Evolutionary conservation across 1,140 invertebrate species (phyloP).

Genomic region (Zaprionus tsacasi): DNA sequence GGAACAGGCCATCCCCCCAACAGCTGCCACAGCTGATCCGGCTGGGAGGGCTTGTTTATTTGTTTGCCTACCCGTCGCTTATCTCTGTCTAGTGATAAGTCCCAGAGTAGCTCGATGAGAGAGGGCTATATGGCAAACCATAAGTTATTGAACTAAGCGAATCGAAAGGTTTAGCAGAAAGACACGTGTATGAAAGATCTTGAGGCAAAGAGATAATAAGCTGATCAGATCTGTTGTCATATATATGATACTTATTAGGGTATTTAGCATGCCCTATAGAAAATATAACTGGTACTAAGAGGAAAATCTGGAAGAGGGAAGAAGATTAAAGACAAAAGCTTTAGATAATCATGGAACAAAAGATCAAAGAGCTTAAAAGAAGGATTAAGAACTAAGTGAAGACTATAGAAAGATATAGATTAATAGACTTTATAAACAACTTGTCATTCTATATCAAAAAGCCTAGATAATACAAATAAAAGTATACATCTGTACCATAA

Average conservation of each 20-base stretch:
- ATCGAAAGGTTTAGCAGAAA: not conserved
- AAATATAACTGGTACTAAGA: too few species aligned
- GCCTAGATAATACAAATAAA: not conserved
- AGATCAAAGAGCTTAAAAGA: not conserved
- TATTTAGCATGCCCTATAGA: too few species aligned
- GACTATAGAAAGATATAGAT: too few species aligned
- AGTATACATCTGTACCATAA: not conserved
- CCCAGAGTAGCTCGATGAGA: not conserved
- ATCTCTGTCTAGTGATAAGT: slow-evolving; percentile 31
- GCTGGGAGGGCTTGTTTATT: slow-evolving; percentile 31
- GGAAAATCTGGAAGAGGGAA: too few species aligned
- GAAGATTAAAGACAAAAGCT: not conserved
- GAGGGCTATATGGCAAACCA: too few species aligned
- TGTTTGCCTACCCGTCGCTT: slow-evolving; percentile 11
- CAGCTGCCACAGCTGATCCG: slow-evolving; percentile 30
- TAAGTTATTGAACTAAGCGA: not conserved
- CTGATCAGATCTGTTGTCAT: too few species aligned
- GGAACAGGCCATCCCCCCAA: slow-evolving; percentile 44
- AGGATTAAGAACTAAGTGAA: not conserved
- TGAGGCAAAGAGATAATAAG: too few species aligned
- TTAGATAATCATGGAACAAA: not conserved
- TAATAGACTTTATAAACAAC: too few species aligned
- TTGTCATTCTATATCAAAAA: too few species aligned
- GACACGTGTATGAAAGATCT: not conserved
- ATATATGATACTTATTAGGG: too few species aligned